A percentile compares a stretch with the other conserved stretches of the same genome.
Conservation (phyloP, 2,888 invertebrate species). For the Dusona sp. region DNA sequence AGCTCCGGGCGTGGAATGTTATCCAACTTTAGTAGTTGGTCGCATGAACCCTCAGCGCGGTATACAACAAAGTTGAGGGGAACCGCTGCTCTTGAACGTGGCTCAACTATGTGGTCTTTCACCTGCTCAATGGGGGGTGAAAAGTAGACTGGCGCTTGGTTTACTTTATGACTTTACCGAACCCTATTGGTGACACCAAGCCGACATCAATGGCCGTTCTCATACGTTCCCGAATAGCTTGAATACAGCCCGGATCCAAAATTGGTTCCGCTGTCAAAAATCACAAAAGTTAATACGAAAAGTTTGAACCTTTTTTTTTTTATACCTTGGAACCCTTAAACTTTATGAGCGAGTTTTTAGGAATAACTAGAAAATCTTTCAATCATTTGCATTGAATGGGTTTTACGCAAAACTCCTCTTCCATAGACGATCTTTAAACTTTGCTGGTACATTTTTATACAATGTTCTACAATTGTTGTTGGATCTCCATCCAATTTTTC, state of each 20-base stretch:
- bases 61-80: neutral
- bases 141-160: neutral
- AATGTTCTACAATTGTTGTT: too few relatives aligned
- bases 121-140: conserved; percentile 3
- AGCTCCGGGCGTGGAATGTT: neutral
- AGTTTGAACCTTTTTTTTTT: neutral
- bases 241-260: neutral
- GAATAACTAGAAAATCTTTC: neutral
- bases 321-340: neutral
- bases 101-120: conserved; percentile 3
- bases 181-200: neutral
- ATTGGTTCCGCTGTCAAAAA: neutral
- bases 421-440: too few relatives aligned
- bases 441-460: too few relatives aligned
- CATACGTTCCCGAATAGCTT: neutral
- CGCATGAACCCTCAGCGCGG: neutral
- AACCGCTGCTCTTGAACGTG: neutral
- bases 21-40: neutral
- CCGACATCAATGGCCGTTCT: neutral
- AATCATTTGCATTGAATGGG: neutral
- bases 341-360: neutral
- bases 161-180: neutral
- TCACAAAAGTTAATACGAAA: neutral
- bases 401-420: too few relatives aligned
- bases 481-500: too few relatives aligned